Evolutionary conservation across 2,797 vertebrate species (phyloP).

Genomic region (Rallus crepitans): DNA sequence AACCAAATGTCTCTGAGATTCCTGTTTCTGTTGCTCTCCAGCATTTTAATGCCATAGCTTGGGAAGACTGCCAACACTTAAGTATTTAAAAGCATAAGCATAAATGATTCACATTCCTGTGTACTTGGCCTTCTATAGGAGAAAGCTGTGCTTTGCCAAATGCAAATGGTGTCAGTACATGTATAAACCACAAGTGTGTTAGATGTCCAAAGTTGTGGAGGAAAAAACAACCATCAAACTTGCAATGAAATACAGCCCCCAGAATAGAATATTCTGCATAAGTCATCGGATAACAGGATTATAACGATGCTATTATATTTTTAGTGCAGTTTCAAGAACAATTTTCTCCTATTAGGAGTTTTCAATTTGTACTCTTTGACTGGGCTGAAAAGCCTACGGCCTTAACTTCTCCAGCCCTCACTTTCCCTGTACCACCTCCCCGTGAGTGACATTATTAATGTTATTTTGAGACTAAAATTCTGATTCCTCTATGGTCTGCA

Average conservation of each 20-base stretch:
- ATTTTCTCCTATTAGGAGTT: neutral
- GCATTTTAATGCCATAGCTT: slow-evolving; percentile 49
- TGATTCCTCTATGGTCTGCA: neutral
- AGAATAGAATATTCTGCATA: slow-evolving; percentile 11
- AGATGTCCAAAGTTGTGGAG: neutral
- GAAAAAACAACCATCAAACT: neutral
- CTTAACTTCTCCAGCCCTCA: neutral
- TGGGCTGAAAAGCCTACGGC: neutral
- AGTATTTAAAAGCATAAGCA: slow-evolving; percentile 54
- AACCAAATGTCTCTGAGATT: slow-evolving; percentile 49
- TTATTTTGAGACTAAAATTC: neutral
- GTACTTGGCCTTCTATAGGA: slow-evolving; percentile 12
- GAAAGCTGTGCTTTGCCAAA: neutral
- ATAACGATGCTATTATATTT: neutral
- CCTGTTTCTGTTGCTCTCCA: slow-evolving; percentile 33
- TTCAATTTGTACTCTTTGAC: neutral
- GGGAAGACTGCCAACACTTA: slow-evolving; percentile 40
- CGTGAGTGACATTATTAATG: neutral
- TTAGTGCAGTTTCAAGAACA: neutral
- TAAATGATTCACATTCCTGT: slow-evolving; percentile 49
- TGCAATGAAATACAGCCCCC: neutral
- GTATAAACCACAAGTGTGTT: neutral
- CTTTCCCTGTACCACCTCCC: neutral
- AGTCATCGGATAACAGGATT: neutral
- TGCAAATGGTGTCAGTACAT: neutral